These are phyloP conservation scores for Cabera pusaria DNA, from an alignment of 2,888 invertebrate genomes.

Conservation along the genomic window DNA sequence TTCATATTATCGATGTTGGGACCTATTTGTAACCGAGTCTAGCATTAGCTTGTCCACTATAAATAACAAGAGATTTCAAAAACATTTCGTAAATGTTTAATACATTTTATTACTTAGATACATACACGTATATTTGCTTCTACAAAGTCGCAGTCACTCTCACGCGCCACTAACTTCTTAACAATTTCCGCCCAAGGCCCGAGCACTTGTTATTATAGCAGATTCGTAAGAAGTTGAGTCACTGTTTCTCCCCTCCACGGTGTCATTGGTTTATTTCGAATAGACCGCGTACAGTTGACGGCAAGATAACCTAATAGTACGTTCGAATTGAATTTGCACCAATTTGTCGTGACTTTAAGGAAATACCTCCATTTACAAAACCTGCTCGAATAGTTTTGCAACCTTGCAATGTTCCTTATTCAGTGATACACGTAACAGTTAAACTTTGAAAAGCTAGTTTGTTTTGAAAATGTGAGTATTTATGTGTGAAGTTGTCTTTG, in stretches of 20 bases:
- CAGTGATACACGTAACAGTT: conserved; percentile 23
- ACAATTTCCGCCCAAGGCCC: too few relatives aligned
- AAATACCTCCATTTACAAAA: conserved; percentile 32
- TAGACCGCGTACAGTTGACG: conserved; percentile 57
- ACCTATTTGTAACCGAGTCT: too few relatives aligned
- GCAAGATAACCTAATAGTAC: conserved; percentile 59
- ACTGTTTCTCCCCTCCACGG: conserved; percentile 7
- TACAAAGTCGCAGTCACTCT: too few relatives aligned
- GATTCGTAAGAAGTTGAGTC: conserved; percentile 1
- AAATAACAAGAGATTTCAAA: too few relatives aligned
- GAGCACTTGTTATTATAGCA: too few relatives aligned
- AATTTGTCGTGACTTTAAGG: conserved; percentile 28
- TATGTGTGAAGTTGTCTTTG: conserved; percentile 7
- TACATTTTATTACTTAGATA: too few relatives aligned
- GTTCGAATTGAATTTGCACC: conserved; percentile 41
- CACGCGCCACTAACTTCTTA: too few relatives aligned
- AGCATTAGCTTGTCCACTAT: too few relatives aligned
- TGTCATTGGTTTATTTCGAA: conserved; percentile 51
- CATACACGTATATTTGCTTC: too few relatives aligned
- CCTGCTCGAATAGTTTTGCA: conserved; percentile 13
- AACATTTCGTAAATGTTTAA: too few relatives aligned
- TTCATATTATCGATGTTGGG: too few relatives aligned
- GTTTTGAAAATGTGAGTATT: conserved; percentile 41
- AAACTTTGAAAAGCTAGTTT: conserved; percentile 27
- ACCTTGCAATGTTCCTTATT: conserved; percentile 19